Conservation (phyloP, 1,140 invertebrate genomes). For the Coelopa frigida region DNA sequence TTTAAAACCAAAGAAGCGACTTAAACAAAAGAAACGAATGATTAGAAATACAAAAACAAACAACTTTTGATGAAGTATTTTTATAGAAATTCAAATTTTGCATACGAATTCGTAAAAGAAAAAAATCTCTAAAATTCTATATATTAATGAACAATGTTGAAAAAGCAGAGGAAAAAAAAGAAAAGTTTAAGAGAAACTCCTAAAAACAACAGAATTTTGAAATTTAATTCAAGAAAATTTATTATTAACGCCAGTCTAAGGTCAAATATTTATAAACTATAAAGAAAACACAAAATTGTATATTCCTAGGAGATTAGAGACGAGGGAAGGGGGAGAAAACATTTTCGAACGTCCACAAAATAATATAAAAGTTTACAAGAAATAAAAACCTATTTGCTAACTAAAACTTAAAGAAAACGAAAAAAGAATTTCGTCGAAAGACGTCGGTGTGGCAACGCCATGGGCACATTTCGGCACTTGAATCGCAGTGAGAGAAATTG, state of each 20-base stretch:
- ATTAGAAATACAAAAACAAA: slow-evolving; percentile 16
- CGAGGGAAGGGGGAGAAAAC: background rate
- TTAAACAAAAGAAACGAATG: slow-evolving; percentile 24
- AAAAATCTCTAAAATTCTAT: background rate
- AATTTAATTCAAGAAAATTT: slow-evolving; percentile 6
- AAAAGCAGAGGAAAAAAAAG: background rate
- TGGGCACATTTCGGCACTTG: no score
- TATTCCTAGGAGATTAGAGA: slow-evolving; percentile 3
- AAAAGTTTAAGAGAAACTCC: background rate
- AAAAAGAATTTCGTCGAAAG: slow-evolving; percentile 7
- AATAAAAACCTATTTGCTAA: background rate
- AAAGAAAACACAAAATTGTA: background rate
- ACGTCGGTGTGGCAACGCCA: no score
- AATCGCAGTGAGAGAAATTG: no score
- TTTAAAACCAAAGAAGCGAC: no score
- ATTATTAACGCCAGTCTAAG: background rate
- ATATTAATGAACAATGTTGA: background rate
- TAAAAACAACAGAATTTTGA: slow-evolving; percentile 12
- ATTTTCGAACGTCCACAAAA: slow-evolving; percentile 4
- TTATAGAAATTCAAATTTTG: background rate
- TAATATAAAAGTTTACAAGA: background rate
- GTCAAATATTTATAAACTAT: background rate
- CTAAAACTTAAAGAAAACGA: background rate
- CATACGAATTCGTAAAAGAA: background rate
- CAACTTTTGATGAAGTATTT: slow-evolving; percentile 25